Evolutionary conservation across 2,888 invertebrate genomes (phyloP), one percentile per base, ranked within the genome.

Genomic region (Acleris cristana): DNA sequence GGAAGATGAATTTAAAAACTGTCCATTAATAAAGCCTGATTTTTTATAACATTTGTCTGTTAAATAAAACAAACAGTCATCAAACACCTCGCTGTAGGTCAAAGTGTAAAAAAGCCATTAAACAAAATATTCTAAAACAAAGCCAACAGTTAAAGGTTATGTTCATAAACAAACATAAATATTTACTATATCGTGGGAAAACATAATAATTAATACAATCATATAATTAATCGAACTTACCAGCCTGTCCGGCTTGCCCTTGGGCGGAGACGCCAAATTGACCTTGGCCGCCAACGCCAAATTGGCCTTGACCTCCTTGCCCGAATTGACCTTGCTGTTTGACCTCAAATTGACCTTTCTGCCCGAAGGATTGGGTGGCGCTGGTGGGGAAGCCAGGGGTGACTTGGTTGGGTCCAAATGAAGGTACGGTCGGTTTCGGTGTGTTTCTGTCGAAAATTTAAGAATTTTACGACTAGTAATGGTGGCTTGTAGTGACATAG

Each of bases 401-500:
- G 14, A 85, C 78, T 70, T 83, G 84, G 78, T 80, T 84, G 3
- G 85, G 82, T 49, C 81, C 83, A 65, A 74, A 80, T 0, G 82
- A 74, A 1, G 83, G 77, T 0, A 71, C 61, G 0, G 79, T 82
- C 0, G 88, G 82, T 64, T 79, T 80, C 3, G 77, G 65, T 30
- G 79, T 72, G 26, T 69, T 73, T 66, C 72, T 74, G 68, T 52
- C n/a, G 55, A 69, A 68, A 55, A 34, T 34, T 10, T 10, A 10
- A 10, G 1, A 10, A 12, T 34, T 34, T 12, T 34, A 34, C 12
- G 3, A 34, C 34, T 34, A 30, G 8, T 23, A 23, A 23, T 23
- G 23, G n/a, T n/a, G n/a, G n/a, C n/a, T n/a, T n/a, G n/a, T n/a
- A n/a, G n/a, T n/a, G n/a, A n/a, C n/a, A n/a, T n/a, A n/a, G n/a